Percentiles rank a stretch among this genome's conserved stretches.
These are phyloP conservation scores for Zaprionus ghesquierei DNA, from an alignment of 1,140 invertebrate genomes.

Conservation along the genomic window DNA sequence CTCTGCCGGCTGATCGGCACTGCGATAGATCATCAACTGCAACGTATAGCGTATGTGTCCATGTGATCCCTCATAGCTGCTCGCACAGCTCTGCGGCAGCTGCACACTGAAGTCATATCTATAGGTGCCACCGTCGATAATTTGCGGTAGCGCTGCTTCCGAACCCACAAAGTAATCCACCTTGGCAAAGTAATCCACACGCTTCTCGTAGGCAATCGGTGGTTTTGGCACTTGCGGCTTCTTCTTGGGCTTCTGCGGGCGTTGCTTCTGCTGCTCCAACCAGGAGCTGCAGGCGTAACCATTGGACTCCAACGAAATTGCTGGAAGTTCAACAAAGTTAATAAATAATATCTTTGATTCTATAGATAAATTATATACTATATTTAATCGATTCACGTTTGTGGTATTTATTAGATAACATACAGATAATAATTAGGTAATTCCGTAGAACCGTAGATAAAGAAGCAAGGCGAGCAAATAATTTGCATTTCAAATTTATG, in stretches of 20 bases:
- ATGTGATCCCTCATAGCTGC: conserved; percentile 88
- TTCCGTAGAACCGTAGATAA: neutral
- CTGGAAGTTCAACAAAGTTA: conserved; percentile 18
- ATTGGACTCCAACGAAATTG: conserved; percentile 58
- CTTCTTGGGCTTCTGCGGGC: conserved; percentile 24
- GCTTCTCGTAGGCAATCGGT: conserved; percentile 40
- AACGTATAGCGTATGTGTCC: conserved; percentile 88
- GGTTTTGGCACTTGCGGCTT: conserved; percentile 16
- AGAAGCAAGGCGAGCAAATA: neutral
- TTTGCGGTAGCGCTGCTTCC: conserved; percentile 50
- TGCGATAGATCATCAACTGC: conserved; percentile 86
- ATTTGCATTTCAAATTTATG: neutral
- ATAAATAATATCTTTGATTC: neutral
- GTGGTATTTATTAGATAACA: neutral
- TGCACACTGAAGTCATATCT: conserved; percentile 85
- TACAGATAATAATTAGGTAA: neutral
- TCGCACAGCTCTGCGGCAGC: conserved; percentile 85
- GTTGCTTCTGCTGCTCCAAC: conserved; percentile 43
- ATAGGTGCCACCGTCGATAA: conserved; percentile 83
- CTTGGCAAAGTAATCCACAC: conserved; percentile 73
- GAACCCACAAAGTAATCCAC: conserved; percentile 77
- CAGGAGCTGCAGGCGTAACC: conserved; percentile 62
- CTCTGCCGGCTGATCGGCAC: conserved; percentile 86
- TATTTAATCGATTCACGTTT: neutral
- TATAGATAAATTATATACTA: neutral